Conservation (phyloP, 2,797 vertebrate species). For the Hippoglossus hippoglossus region DNA sequence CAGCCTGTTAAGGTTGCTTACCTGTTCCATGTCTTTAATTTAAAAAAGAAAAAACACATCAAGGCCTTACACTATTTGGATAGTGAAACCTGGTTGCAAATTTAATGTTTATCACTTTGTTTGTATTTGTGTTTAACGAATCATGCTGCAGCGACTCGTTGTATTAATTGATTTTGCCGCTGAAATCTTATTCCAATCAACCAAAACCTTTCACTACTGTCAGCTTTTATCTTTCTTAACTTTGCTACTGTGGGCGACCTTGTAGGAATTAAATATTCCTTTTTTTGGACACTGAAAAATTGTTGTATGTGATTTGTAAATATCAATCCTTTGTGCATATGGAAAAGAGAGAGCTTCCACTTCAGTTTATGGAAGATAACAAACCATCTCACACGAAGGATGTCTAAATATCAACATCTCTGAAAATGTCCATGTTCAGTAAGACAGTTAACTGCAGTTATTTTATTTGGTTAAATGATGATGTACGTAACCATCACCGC, state of each 20-base stretch:
- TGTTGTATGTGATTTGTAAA: slow-evolving; percentile 19
- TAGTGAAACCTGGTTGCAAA: slow-evolving; percentile 19
- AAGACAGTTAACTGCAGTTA: too few species aligned
- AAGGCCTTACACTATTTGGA: slow-evolving; percentile 52
- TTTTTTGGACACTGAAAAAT: slow-evolving; percentile 42
- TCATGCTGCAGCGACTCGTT: slow-evolving; percentile 36
- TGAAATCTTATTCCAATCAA: slow-evolving; percentile 60
- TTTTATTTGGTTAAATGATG: too few species aligned
- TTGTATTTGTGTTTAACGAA: slow-evolving; percentile 51
- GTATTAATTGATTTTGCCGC: slow-evolving; percentile 44
- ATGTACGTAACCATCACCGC: too few species aligned
- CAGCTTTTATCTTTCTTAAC: slow-evolving; percentile 42
- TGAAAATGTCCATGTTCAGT: too few species aligned
- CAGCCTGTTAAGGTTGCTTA: slow-evolving; percentile 39
- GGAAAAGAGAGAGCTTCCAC: too few species aligned
- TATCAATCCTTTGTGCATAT: neutral
- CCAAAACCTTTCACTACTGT: slow-evolving; percentile 54
- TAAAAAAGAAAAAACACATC: slow-evolving; percentile 12
- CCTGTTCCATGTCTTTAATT: slow-evolving; percentile 39
- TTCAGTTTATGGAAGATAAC: neutral
- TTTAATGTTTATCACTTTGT: slow-evolving; percentile 30
- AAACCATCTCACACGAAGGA: neutral
- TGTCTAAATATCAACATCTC: neutral
- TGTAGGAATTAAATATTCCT: slow-evolving; percentile 54
- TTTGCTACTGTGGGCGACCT: slow-evolving; percentile 50